Conservation (phyloP, 2,797 vertebrate species). For the Pangasius sanitwongsei region DNA sequence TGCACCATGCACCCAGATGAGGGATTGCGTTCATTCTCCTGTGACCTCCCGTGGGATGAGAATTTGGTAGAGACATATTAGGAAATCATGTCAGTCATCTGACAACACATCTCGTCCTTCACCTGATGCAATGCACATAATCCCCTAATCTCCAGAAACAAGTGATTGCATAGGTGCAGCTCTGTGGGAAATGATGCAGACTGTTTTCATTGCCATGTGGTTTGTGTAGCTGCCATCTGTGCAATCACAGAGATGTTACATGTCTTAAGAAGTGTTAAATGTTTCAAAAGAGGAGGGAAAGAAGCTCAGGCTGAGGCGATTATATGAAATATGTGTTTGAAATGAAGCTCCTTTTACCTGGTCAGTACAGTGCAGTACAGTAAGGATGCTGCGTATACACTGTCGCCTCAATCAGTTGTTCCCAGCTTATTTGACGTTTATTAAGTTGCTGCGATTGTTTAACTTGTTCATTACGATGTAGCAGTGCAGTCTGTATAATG, state of each 20-base stretch:
- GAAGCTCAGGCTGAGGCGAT: background rate
- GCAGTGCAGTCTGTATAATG: background rate
- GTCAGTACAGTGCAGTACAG: background rate
- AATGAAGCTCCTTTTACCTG: background rate
- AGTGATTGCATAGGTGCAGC: constrained; percentile 9
- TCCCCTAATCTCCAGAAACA: constrained; percentile 15
- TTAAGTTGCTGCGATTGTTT: background rate
- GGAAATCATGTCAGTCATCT: constrained; percentile 44
- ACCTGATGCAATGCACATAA: constrained; percentile 29
- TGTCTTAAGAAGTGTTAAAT: background rate
- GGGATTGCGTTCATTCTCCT: background rate
- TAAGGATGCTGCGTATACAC: background rate
- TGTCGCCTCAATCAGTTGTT: background rate
- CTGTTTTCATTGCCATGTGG: constrained; percentile 1
- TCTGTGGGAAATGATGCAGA: constrained; percentile 6
- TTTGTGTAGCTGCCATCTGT: constrained; percentile 5
- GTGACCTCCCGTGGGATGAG: background rate
- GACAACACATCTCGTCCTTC: constrained; percentile 14
- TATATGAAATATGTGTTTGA: background rate
- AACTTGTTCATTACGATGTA: background rate
- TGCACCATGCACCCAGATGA: background rate
- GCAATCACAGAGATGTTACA: background rate
- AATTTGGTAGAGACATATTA: constrained; percentile 18
- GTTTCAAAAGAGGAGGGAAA: background rate
- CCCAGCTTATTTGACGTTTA: background rate